Evolutionary conservation across 2,113 vertebrate species (phyloP).

Genomic region (Phalacrocorax aristotelis): DNA sequence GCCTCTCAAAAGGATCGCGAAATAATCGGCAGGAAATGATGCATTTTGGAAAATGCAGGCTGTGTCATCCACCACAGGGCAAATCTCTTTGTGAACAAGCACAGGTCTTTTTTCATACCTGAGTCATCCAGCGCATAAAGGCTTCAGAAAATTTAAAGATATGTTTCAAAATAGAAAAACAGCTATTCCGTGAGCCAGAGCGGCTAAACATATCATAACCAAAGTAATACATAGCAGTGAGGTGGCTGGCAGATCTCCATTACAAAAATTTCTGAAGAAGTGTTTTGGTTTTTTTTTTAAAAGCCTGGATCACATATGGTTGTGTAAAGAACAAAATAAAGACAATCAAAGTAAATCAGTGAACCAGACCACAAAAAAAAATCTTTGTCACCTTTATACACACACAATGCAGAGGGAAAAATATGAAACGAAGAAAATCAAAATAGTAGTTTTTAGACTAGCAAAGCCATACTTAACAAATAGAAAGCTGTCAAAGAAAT

Average conservation of each 20-base stretch:
- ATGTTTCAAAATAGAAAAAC: conserved; percentile 7
- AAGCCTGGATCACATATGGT: not conserved
- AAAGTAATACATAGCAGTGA: not conserved
- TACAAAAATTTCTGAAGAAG: not conserved
- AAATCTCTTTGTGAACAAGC: not conserved
- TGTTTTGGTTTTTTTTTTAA: not conserved
- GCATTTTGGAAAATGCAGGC: conserved; percentile 4
- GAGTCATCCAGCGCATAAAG: conserved; percentile 7
- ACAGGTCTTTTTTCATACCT: not conserved
- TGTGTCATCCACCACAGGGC: conserved; percentile 36
- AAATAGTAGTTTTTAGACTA: not conserved
- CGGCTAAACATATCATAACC: not conserved
- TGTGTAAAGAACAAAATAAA: not conserved
- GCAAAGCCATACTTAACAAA: not conserved
- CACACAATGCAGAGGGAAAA: not conserved
- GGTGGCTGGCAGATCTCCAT: not conserved
- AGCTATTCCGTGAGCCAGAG: not conserved
- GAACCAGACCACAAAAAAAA: not conserved
- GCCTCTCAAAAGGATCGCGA: not conserved
- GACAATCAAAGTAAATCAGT: not conserved
- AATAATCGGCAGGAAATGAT: conserved; percentile 49
- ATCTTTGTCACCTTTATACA: not conserved
- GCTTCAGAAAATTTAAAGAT: not conserved
- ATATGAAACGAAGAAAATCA: not conserved
- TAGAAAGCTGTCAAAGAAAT: not conserved